A percentile compares a stretch with the other conserved stretches of the same genome.
These are phyloP conservation scores for Austrofundulus limnaeus DNA, from an alignment of 2,113 vertebrate species.

Conservation along the genomic window DNA sequence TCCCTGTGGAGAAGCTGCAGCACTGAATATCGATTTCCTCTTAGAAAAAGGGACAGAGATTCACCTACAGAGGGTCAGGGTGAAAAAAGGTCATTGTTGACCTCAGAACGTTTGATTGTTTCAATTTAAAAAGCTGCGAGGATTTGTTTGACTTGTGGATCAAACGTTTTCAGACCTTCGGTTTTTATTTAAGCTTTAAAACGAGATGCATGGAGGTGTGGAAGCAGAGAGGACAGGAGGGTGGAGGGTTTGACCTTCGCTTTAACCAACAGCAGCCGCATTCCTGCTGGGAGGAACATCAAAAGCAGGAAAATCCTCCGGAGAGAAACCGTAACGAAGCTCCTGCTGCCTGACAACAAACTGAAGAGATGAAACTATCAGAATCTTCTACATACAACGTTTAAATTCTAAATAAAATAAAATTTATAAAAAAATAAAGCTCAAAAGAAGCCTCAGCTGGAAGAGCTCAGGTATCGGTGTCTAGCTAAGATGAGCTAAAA, in stretches of 20 bases:
- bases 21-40: slow-evolving; percentile 28
- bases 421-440: too few species aligned
- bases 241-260: neutral
- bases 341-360: neutral
- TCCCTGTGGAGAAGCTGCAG: neutral
- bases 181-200: too few species aligned
- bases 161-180: neutral
- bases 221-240: neutral
- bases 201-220: neutral
- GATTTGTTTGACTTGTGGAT: neutral
- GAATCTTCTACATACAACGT: too few species aligned
- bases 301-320: neutral
- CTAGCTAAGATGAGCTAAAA: too few species aligned
- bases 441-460: too few species aligned
- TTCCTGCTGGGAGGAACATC: too few species aligned
- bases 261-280: neutral
- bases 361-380: too few species aligned
- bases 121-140: neutral
- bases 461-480: too few species aligned
- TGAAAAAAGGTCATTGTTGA: neutral
- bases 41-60: slow-evolving; percentile 1
- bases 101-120: neutral
- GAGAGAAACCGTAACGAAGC: neutral
- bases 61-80: neutral
- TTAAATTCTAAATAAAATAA: too few species aligned